Evolutionary conservation across 2,888 invertebrate genomes (phyloP).

Genomic region (Phyto melanocephala): DNA sequence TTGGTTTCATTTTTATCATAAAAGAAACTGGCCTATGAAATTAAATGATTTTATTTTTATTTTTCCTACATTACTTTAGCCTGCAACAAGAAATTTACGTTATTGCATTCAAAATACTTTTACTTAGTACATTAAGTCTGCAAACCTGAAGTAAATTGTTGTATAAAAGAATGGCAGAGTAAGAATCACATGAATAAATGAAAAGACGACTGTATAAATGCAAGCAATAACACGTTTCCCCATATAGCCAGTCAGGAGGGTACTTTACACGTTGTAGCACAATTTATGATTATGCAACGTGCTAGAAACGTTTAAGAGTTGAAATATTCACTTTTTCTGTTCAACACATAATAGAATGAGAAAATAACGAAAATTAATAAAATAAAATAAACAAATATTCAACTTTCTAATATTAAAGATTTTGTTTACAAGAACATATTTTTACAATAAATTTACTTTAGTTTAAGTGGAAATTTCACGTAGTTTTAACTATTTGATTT

Average conservation of each 20-base stretch:
- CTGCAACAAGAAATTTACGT: neutral
- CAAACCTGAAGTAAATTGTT: neutral
- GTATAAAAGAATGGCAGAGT: neutral
- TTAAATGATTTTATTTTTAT: no score
- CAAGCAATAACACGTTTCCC: neutral
- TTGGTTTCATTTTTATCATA: no score
- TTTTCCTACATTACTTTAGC: no score
- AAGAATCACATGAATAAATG: neutral
- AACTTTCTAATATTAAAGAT: no score
- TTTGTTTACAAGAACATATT: neutral
- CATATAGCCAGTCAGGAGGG: conserved; percentile 70
- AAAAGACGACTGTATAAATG: neutral
- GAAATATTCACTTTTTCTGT: neutral
- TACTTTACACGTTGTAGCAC: conserved; percentile 76
- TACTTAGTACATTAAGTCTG: neutral
- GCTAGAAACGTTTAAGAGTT: conserved; percentile 69
- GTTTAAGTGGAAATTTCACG: no score
- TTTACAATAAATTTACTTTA: no score
- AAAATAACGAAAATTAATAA: neutral
- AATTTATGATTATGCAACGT: conserved; percentile 75
- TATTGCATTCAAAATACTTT: neutral
- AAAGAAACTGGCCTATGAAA: no score
- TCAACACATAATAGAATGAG: neutral
- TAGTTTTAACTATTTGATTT: no score
- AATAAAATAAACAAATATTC: no score